Conservation (phyloP, 2,888 invertebrate genomes). For the Zaprionus lineosus region DNA sequence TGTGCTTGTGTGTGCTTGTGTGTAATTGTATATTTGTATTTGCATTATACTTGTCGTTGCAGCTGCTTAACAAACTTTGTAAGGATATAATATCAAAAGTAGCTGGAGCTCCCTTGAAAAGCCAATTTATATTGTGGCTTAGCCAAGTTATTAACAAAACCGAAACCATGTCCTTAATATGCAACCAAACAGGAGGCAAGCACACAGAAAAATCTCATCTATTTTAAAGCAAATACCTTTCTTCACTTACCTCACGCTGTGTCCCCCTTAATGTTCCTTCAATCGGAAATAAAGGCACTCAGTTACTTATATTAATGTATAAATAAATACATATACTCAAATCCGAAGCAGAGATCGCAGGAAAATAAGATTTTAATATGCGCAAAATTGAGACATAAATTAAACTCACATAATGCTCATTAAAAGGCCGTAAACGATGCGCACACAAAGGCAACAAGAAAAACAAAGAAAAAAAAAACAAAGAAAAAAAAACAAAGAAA, state of each 20-base stretch:
- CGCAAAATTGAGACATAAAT: conserved; percentile 75
- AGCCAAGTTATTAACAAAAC: conserved; percentile 18
- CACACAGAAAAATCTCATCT: no score
- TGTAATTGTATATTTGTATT: conserved; percentile 13
- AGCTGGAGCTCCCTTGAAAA: conserved; percentile 1
- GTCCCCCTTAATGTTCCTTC: no score
- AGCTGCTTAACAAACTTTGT: conserved; percentile 31
- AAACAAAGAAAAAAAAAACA: conserved; percentile 18
- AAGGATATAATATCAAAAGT: conserved; percentile 5
- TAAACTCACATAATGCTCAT: conserved; percentile 76
- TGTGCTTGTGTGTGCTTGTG: neutral
- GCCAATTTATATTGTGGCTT: conserved; percentile 30
- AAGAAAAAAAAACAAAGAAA: conserved; percentile 18
- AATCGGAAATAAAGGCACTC: neutral
- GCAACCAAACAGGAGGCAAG: no score
- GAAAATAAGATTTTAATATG: conserved; percentile 66
- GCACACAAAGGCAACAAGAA: conserved; percentile 21
- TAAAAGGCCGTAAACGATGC: conserved; percentile 69
- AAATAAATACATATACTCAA: conserved; percentile 1
- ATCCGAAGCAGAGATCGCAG: conserved; percentile 5
- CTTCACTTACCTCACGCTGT: no score
- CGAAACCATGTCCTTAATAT: no score
- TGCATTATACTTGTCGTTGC: conserved; percentile 9
- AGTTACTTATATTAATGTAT: neutral
- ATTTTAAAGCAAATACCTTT: neutral